Evolutionary conservation across 2,888 invertebrate genomes (phyloP).

Genomic region (Latrodectus elegans): DNA sequence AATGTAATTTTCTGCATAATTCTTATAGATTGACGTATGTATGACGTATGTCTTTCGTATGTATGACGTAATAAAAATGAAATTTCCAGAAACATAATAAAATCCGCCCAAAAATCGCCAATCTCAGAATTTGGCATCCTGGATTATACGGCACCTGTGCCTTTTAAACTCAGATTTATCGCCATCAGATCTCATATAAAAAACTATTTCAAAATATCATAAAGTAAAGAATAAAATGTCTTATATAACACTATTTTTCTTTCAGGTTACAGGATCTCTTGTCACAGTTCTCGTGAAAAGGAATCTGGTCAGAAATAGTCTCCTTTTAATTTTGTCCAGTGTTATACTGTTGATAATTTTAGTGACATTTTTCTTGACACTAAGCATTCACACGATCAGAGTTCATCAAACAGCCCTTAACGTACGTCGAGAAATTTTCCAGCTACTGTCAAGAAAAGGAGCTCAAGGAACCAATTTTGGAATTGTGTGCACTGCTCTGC

Average conservation of each 20-base stretch:
- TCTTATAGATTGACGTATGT: not conserved
- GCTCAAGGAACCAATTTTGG: not conserved
- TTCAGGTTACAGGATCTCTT: conserved; percentile 10
- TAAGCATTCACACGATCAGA: not conserved
- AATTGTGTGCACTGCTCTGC: not conserved
- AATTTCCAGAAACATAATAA: not conserved
- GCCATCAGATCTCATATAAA: not conserved
- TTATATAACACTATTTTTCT: not conserved
- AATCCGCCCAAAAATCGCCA: no score
- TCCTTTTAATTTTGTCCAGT: not conserved
- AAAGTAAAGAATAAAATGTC: not conserved
- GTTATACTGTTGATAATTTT: not conserved
- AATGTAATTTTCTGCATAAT: no score
- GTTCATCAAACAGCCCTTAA: conserved; percentile 11
- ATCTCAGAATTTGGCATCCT: no score
- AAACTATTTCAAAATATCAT: not conserved
- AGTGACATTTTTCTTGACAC: not conserved
- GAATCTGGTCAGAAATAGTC: not conserved
- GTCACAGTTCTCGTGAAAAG: not conserved
- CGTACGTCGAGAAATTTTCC: not conserved
- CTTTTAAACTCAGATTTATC: not conserved
- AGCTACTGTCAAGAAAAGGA: not conserved
- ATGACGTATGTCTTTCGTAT: not conserved
- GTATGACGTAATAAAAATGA: not conserved
- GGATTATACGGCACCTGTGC: not conserved